Evolutionary conservation across 2,888 invertebrate genomes (phyloP).

Genomic region (Leptinotarsa haldemani): DNA sequence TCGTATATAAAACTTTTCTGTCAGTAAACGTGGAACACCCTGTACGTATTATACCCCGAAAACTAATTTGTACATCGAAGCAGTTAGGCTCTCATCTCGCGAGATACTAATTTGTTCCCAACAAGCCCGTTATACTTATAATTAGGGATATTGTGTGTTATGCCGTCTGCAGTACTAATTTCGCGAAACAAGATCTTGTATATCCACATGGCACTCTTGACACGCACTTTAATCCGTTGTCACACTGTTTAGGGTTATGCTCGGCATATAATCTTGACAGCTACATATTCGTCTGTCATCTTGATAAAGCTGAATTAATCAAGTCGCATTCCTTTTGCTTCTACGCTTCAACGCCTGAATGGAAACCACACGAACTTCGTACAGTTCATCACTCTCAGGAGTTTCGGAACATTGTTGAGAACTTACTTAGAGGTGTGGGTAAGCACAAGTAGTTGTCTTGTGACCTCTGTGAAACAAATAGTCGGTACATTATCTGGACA

Average conservation of each 20-base stretch:
- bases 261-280: constrained; percentile 20
- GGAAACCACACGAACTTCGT: background rate
- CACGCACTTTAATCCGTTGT: constrained; percentile 32
- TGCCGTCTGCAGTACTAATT: constrained; percentile 27
- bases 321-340: background rate
- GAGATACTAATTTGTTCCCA: constrained; percentile 18
- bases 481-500: background rate
- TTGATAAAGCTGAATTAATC: background rate
- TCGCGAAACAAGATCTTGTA: constrained; percentile 28
- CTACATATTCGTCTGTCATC: constrained; percentile 11
- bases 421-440: too few relatives aligned
- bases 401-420: background rate
- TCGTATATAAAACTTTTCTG: background rate
- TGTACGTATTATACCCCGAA: background rate
- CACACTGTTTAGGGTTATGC: constrained; percentile 21
- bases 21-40: background rate
- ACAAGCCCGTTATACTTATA: constrained; percentile 31
- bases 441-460: too few relatives aligned
- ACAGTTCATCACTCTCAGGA: background rate
- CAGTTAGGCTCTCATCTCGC: constrained; percentile 13
- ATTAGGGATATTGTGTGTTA: constrained; percentile 33
- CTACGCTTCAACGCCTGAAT: too few relatives aligned
- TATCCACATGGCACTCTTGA: constrained; percentile 26
- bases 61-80: constrained; percentile 13
- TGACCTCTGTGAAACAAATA: background rate